phyloP scores from a whole-genome alignment of 2,113 vertebrate species.

The Bambusicola thoracicus region DNA sequence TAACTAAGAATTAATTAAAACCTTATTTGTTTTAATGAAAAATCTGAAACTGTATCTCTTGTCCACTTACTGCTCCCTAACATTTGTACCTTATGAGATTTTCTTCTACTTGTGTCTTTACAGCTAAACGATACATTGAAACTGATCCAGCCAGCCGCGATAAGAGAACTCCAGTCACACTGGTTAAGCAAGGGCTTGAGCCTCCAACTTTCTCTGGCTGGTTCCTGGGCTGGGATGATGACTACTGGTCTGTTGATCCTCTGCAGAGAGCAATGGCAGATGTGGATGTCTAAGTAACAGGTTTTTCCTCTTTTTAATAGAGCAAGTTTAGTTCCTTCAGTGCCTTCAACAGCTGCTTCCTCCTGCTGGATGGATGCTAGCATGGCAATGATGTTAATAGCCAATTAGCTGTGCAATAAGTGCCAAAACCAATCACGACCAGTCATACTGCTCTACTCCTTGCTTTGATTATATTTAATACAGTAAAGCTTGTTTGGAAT shows the following conservation, averaged over 20 bases:
- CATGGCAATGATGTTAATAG: slow-evolving; percentile 64
- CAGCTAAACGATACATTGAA: slow-evolving; percentile 92
- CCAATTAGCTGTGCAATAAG: slow-evolving; percentile 72
- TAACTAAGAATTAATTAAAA: not conserved
- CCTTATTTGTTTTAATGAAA: not conserved
- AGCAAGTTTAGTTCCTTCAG: slow-evolving; percentile 39
- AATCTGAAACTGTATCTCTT: not conserved
- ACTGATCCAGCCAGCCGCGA: slow-evolving; percentile 91
- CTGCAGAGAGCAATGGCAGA: slow-evolving; percentile 90
- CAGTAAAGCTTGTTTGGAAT: slow-evolving; percentile 76
- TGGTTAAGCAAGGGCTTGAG: slow-evolving; percentile 90
- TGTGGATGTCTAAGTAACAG: slow-evolving; percentile 79
- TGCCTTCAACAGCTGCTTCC: slow-evolving; percentile 65
- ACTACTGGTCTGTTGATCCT: slow-evolving; percentile 92
- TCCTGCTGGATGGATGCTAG: slow-evolving; percentile 39
- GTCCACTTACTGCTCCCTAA: accelerated
- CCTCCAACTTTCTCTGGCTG: slow-evolving; percentile 95
- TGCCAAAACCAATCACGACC: slow-evolving; percentile 37
- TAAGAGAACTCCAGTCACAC: slow-evolving; percentile 85
- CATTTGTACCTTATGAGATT: not conserved
- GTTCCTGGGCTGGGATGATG: slow-evolving; percentile 97
- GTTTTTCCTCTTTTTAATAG: not conserved
- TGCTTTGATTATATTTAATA: slow-evolving; percentile 75
- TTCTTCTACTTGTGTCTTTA: not conserved
- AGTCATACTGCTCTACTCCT: slow-evolving; percentile 27